Evolutionary conservation across 2,888 invertebrate species (phyloP).

Genomic region (Lepidochitona cinerea): DNA sequence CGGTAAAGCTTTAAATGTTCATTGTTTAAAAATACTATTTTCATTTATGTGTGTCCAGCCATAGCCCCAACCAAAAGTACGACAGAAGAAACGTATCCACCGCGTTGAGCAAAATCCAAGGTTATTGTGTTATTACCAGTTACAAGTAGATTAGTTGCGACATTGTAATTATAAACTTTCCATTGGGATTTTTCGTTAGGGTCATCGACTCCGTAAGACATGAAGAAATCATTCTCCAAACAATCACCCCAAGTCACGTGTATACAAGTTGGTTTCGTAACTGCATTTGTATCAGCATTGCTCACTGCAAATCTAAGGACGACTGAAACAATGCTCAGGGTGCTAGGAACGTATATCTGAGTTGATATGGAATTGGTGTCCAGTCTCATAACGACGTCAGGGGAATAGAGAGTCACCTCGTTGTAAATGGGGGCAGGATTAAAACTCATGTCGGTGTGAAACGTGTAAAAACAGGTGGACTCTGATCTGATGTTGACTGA

Average conservation of each 20-base stretch:
- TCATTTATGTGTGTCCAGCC: background rate
- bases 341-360: background rate
- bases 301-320: constrained; percentile 6
- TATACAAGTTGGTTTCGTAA: background rate
- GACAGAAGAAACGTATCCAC: background rate
- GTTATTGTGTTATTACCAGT: background rate
- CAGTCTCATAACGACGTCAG: background rate
- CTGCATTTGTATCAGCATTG: background rate
- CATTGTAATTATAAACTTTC: background rate
- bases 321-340: background rate
- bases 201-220: background rate
- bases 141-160: background rate
- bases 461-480: background rate
- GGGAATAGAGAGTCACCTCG: constrained; percentile 6
- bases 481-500: constrained; percentile 3
- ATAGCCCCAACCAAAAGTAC: background rate
- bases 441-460: background rate
- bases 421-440: background rate
- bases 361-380: background rate
- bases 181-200: background rate
- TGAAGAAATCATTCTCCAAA: background rate
- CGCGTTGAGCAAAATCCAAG: background rate
- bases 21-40: too few species aligned
- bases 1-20: too few species aligned
- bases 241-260: background rate